phyloP scores from a whole-genome alignment of 2,888 invertebrate genomes.

The Microchrysa polita region DNA sequence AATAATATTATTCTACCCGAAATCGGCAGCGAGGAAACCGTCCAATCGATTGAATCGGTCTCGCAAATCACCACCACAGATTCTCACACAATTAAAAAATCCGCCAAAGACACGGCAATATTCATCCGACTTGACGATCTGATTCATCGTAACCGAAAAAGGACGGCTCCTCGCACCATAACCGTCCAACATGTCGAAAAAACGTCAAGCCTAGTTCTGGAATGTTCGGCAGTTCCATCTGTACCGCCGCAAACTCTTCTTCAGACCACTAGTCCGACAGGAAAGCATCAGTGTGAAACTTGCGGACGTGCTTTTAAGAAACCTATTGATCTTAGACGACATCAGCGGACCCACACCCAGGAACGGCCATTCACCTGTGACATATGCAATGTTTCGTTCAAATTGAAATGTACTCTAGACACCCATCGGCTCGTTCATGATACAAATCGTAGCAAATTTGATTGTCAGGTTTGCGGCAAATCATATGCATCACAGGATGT shows the following conservation, averaged over 20 bases:
- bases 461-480: slow-evolving; percentile 56
- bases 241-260: background rate
- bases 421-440: slow-evolving; percentile 53
- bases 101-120: background rate
- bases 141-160: background rate
- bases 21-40: no score
- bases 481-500: slow-evolving; percentile 55
- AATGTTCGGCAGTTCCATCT: no score
- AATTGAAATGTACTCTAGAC: slow-evolving; percentile 52
- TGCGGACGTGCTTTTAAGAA: slow-evolving; percentile 50
- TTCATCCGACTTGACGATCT: slow-evolving; percentile 21
- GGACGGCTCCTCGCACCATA: background rate
- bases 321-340: slow-evolving; percentile 55
- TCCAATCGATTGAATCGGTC: no score
- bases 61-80: no score
- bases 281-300: slow-evolving; percentile 26
- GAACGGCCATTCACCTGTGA: slow-evolving; percentile 53
- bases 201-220: background rate
- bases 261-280: background rate
- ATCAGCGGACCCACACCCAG: slow-evolving; percentile 55
- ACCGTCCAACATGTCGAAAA: slow-evolving; percentile 3
- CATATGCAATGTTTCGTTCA: slow-evolving; percentile 52
- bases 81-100: background rate
- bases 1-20: no score
- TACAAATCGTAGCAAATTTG: slow-evolving; percentile 48